phyloP scores from a whole-genome alignment of 2,797 vertebrate species.

The Typhlichthys subterraneus region DNA sequence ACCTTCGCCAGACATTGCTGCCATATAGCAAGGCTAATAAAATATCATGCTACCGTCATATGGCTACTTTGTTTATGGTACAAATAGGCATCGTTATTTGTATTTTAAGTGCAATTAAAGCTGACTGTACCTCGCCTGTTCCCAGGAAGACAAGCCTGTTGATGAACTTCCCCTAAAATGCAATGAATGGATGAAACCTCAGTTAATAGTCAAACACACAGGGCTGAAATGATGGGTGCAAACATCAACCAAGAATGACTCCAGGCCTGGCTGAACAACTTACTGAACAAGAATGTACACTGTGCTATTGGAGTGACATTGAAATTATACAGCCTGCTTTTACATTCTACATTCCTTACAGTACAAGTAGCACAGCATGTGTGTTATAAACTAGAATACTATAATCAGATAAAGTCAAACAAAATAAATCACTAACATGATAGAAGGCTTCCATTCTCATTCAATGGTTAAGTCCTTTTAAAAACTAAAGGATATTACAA shows the following conservation, averaged over 20 bases:
- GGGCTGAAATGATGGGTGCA: slow-evolving; percentile 26
- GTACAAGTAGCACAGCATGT: slow-evolving; percentile 54
- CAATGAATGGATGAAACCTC: slow-evolving; percentile 53
- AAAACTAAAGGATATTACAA: slow-evolving; percentile 61
- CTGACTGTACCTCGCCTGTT: slow-evolving; percentile 64
- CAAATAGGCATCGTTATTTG: slow-evolving; percentile 72
- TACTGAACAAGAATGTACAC: slow-evolving; percentile 37
- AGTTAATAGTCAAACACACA: slow-evolving; percentile 26
- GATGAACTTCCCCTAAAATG: slow-evolving; percentile 48
- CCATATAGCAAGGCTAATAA: slow-evolving; percentile 11
- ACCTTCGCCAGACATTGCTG: slow-evolving; percentile 11
- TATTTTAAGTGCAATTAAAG: slow-evolving; percentile 78
- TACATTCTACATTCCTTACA: slow-evolving; percentile 51
- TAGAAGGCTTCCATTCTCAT: slow-evolving; percentile 68
- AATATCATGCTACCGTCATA: slow-evolving; percentile 69
- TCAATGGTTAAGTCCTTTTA: slow-evolving; percentile 61
- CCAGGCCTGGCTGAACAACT: slow-evolving; percentile 5
- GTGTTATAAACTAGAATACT: slow-evolving; percentile 38
- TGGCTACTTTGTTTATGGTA: slow-evolving; percentile 73
- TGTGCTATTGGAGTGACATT: slow-evolving; percentile 59
- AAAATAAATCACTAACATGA: slow-evolving; percentile 47
- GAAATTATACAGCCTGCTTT: slow-evolving; percentile 46
- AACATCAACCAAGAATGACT: slow-evolving; percentile 20
- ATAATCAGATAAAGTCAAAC: slow-evolving; percentile 67
- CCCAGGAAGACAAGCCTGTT: slow-evolving; percentile 74